These are phyloP conservation scores for Peucedramus taeniatus DNA, from an alignment of 2,113 vertebrate species.

Conservation along the genomic window DNA sequence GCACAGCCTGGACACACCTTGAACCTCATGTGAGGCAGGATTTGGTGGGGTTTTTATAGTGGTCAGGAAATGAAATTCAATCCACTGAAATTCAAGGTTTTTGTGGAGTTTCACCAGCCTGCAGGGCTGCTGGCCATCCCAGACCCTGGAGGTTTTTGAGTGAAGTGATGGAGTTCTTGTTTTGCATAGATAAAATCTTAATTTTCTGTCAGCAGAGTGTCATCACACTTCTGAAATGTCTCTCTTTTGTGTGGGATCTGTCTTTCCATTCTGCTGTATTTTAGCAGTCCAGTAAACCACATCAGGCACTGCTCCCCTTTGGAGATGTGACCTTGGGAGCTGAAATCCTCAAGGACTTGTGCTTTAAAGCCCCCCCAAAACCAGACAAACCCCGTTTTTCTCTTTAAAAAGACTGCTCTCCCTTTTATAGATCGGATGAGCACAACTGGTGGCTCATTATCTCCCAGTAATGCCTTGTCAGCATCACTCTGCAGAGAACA, in stretches of 20 bases:
- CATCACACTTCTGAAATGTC: not conserved
- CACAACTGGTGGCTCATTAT: conserved; percentile 1
- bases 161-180: not conserved
- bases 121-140: not conserved
- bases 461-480: conserved; percentile 38
- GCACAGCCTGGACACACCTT: not conserved
- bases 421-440: not conserved
- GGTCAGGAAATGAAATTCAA: not conserved
- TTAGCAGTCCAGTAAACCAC: not conserved
- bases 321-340: not conserved
- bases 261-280: not conserved
- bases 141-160: not conserved
- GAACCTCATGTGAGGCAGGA: not conserved
- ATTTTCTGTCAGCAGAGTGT: not conserved
- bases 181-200: not conserved
- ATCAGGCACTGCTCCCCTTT: not conserved
- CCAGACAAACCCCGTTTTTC: not conserved
- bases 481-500: conserved; percentile 10
- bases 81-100: not conserved
- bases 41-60: not conserved
- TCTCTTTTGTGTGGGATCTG: not conserved
- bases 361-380: not conserved
- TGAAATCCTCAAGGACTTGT: not conserved
- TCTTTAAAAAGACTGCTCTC: not conserved
- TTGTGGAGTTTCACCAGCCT: not conserved